Evolutionary conservation across 2,797 vertebrate genomes (phyloP).

Genomic region (Gadopsis marmoratus): DNA sequence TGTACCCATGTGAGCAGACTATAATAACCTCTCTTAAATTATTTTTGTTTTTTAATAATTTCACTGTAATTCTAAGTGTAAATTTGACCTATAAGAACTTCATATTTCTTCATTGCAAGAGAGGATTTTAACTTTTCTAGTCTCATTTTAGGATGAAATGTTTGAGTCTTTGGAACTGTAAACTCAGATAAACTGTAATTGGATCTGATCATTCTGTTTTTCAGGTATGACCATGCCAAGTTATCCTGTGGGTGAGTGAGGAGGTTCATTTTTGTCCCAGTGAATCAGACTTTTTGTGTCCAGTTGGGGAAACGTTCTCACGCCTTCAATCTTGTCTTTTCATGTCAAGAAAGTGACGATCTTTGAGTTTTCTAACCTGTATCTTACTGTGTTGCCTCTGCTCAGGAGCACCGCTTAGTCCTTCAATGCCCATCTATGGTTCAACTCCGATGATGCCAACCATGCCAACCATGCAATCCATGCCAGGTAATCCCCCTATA

Average conservation of each 20-base stretch:
- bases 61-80: no score
- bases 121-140: no score
- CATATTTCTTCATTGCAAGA: no score
- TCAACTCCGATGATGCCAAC: slow-evolving; percentile 81
- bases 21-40: not conserved
- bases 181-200: not conserved
- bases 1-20: not conserved
- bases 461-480: slow-evolving; percentile 82
- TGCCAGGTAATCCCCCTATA: slow-evolving; percentile 84
- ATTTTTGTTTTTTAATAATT: not conserved
- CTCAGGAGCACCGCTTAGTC: slow-evolving; percentile 84
- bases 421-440: slow-evolving; percentile 86
- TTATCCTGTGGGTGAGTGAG: slow-evolving; percentile 83
- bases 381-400: slow-evolving; percentile 1
- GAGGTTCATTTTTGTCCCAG: not conserved
- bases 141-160: no score
- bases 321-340: not conserved
- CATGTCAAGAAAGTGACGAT: not conserved
- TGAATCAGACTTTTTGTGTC: not conserved
- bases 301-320: not conserved
- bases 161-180: not conserved
- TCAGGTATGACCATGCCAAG: slow-evolving; percentile 80
- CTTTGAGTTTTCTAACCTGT: not conserved
- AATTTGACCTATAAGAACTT: no score
- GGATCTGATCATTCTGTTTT: slow-evolving; percentile 23